A percentile compares a stretch with the other conserved stretches of the same genome.
phyloP scores from a whole-genome alignment of 2,797 vertebrate species.

The Smutsia temminckii region DNA sequence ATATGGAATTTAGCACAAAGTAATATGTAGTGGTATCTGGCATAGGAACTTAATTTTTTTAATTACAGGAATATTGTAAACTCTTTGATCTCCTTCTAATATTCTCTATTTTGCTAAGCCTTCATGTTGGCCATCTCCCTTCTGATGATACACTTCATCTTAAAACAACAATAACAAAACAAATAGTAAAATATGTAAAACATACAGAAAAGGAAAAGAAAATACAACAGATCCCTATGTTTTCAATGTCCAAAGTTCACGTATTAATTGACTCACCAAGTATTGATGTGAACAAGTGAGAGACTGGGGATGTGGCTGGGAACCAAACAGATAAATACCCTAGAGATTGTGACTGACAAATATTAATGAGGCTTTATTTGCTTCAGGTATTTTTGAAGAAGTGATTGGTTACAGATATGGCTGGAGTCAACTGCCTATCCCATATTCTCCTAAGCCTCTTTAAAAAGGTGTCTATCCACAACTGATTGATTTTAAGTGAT shows the following conservation, averaged over 20 bases:
- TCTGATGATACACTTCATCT: background rate
- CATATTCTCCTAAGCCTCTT: background rate
- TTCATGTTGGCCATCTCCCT: background rate
- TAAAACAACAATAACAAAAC: background rate
- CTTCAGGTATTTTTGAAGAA: background rate
- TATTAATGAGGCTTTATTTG: background rate
- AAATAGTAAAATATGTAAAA: background rate
- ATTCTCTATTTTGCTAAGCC: background rate
- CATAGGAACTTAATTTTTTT: background rate
- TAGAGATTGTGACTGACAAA: background rate
- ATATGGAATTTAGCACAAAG: background rate
- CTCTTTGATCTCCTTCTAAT: background rate
- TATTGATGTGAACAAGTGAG: background rate
- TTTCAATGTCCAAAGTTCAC: background rate
- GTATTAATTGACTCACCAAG: background rate
- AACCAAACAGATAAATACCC: background rate
- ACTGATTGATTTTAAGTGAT: background rate
- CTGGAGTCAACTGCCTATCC: background rate
- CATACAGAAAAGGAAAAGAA: background rate
- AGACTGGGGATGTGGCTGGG: background rate
- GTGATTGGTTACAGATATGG: background rate
- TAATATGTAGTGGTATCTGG: background rate
- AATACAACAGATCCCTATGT: background rate
- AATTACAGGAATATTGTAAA: background rate
- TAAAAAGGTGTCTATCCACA: rapidly evolving